Evolutionary conservation across 2,888 invertebrate species (phyloP).

Genomic region (Sisyra terminalis): DNA sequence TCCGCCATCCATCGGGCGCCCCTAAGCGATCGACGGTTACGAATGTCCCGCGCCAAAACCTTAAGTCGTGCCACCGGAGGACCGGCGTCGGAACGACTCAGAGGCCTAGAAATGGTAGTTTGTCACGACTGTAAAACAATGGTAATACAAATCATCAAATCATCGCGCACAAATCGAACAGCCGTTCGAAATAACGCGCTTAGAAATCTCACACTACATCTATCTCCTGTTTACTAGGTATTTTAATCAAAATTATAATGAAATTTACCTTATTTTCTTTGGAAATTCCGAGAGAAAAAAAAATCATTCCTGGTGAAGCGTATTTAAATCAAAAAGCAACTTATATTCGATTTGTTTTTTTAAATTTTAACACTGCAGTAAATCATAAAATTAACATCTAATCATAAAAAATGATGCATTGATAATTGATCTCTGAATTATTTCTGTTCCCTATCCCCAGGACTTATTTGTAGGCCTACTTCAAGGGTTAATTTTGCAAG

Average conservation of each 20-base stretch:
- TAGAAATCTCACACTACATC: conserved; percentile 64
- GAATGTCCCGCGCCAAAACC: conserved; percentile 42
- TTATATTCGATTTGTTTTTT: too few species aligned
- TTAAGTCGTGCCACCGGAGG: conserved; percentile 28
- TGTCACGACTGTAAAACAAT: conserved; percentile 91
- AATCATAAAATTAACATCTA: too few species aligned
- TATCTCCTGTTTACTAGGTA: conserved; percentile 57
- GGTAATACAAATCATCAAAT: conserved; percentile 86
- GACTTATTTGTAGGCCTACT: too few species aligned
- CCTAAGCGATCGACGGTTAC: conserved; percentile 29
- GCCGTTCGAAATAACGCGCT: conserved; percentile 69
- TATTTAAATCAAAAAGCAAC: too few species aligned
- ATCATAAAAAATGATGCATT: too few species aligned
- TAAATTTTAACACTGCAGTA: too few species aligned
- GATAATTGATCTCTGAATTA: too few species aligned
- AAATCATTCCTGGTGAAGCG: not conserved
- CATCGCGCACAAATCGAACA: conserved; percentile 66
- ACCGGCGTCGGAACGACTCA: conserved; percentile 43
- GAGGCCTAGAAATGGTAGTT: conserved; percentile 69
- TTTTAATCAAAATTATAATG: conserved; percentile 11
- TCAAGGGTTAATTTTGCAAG: too few species aligned
- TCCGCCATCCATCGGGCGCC: conserved; percentile 12
- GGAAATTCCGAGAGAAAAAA: not conserved
- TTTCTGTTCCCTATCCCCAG: too few species aligned
- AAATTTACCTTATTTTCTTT: not conserved